Percentiles rank a stretch among this genome's conserved stretches.
Conservation (phyloP, 2,888 invertebrate species). For the Xanthostigma xanthostigma region DNA sequence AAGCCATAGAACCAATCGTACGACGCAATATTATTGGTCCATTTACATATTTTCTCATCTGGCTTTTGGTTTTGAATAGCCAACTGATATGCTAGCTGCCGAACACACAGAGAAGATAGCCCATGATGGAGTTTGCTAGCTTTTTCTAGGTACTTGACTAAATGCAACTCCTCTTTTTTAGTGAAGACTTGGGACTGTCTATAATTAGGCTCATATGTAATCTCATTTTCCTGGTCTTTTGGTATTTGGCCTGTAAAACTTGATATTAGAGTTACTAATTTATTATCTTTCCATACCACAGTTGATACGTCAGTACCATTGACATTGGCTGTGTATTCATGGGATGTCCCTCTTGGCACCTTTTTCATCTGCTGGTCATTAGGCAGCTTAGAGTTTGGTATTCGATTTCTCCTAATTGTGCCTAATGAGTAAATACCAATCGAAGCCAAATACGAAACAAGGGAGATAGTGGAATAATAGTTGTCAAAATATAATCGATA, state of each 20-base stretch:
- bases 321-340: conserved; percentile 14
- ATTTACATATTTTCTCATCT: conserved; percentile 2
- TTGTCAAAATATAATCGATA: conserved; percentile 21
- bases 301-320: conserved; percentile 13
- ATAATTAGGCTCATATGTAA: conserved; percentile 9
- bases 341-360: conserved; percentile 13
- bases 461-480: conserved; percentile 17
- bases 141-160: conserved; percentile 10
- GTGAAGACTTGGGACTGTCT: conserved; percentile 10
- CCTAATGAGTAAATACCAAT: conserved; percentile 18
- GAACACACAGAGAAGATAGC: conserved; percentile 14
- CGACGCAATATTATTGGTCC: conserved; percentile 7
- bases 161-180: conserved; percentile 7
- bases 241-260: conserved; percentile 10
- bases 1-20: conserved; percentile 13
- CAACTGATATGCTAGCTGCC: conserved; percentile 15
- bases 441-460: conserved; percentile 16
- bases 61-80: conserved; percentile 4
- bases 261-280: conserved; percentile 15
- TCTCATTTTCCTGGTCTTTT: conserved; percentile 5
- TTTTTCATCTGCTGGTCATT: conserved; percentile 17
- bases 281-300: conserved; percentile 15
- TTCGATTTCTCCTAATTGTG: conserved; percentile 18
- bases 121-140: conserved; percentile 11
- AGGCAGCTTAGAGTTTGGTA: conserved; percentile 20